Conservation (phyloP, 2,113 vertebrate genomes). For the Siniperca knerii region DNA sequence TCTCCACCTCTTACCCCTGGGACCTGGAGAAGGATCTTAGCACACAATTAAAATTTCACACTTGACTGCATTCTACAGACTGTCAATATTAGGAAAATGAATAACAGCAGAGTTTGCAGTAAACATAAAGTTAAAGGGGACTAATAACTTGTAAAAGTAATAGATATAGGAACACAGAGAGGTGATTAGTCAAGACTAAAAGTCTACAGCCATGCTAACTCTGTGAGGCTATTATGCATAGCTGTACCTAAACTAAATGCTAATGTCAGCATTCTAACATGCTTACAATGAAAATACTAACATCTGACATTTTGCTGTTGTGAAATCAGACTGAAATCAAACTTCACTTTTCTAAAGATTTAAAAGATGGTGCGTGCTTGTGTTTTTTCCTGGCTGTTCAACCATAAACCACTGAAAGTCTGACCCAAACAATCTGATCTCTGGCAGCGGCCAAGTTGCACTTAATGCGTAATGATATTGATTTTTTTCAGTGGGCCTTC, state of each 20-base stretch:
- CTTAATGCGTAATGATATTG: too few species aligned
- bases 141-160: constrained; percentile 40
- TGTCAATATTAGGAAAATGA: constrained; percentile 75
- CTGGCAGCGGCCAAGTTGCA: too few species aligned
- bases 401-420: too few species aligned
- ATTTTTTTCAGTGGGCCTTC: too few species aligned
- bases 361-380: too few species aligned
- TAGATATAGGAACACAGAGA: not conserved
- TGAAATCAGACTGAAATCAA: not conserved
- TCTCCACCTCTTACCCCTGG: constrained; percentile 65
- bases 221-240: not conserved
- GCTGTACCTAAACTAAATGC: not conserved
- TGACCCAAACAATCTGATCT: too few species aligned
- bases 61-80: constrained; percentile 66
- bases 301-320: too few species aligned
- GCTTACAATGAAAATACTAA: not conserved
- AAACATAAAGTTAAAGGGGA: constrained; percentile 60
- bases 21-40: constrained; percentile 55
- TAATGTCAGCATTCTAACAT: not conserved
- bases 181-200: constrained; percentile 13
- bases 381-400: too few species aligned
- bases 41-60: constrained; percentile 84
- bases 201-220: not conserved
- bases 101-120: constrained; percentile 60
- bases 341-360: too few species aligned